These are phyloP conservation scores for Orthonyx spaldingii DNA, from an alignment of 2,113 vertebrate genomes.

Conservation along the genomic window DNA sequence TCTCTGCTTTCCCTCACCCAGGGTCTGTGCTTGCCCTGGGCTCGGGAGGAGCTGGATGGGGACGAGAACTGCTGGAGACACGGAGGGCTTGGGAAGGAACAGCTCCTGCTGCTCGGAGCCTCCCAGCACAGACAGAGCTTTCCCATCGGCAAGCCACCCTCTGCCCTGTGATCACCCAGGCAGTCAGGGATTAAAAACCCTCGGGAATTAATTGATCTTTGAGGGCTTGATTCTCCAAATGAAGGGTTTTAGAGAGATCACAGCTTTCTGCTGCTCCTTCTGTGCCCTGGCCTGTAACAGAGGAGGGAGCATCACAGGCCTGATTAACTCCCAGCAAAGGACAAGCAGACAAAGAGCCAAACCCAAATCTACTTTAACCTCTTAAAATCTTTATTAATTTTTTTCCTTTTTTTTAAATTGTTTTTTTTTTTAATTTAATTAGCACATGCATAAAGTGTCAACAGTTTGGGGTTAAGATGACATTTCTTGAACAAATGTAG, in stretches of 20 bases:
- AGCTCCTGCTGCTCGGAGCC: neutral
- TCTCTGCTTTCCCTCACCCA: neutral
- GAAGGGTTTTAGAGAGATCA: neutral
- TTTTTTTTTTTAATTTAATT: neutral
- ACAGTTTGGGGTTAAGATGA: slow-evolving; percentile 61
- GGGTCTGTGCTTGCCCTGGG: neutral
- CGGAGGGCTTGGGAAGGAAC: neutral
- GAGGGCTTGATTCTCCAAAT: neutral
- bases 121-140: neutral
- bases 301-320: neutral
- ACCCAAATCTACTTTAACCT: slow-evolving; percentile 6
- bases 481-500: slow-evolving; percentile 51
- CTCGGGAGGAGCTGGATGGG: neutral
- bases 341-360: neutral
- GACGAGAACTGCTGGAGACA: neutral
- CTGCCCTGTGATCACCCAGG: neutral
- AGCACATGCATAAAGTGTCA: slow-evolving; percentile 75
- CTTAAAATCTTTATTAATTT: slow-evolving; percentile 69
- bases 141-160: neutral
- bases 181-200: neutral
- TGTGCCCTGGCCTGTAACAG: neutral
- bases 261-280: neutral
- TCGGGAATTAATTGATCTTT: neutral
- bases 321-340: neutral
- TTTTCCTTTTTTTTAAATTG: neutral